Evolutionary conservation across 2,888 invertebrate genomes (phyloP), one percentile per base, ranked within the genome.

Genomic region (Gastrophysa polygoni): DNA sequence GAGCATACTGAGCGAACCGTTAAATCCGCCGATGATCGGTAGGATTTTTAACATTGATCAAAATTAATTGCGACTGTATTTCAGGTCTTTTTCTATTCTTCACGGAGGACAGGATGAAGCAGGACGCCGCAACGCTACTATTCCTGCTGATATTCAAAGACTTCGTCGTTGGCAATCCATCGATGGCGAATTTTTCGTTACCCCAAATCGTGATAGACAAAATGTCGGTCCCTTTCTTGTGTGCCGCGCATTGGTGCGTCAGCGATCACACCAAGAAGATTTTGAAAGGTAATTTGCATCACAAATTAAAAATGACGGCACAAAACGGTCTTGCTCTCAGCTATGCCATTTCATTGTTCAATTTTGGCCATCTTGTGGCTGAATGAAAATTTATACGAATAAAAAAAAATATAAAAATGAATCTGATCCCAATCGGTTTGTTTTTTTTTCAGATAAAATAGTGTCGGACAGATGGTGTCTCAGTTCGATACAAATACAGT

Each of bases 71-170:
- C n/a, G n/a, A n/a, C n/a, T n/a, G n/a, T n/a, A 64, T 79, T 81
- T 56, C 71, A 85, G 86, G 83, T 46, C 69, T 86, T 50, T 84
- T 86, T 74, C 72, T 86, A 55, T 86, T 83, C 78, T 83, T 83
- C 52, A 83, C 83, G 47, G 85, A 86, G 68, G 84, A 85, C 65
- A 77, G 82, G 61, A 75, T 85, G 58, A 82, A 82, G 66, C 76
- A 80, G 24, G 85, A 86, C 70, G 83, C 80, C 0, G 78, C 83
- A 10, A 82, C 82, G 57, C 73, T 87, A 43, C 71, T 87, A n/a
- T 82, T 82, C 71, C 70, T 86, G 10, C 73, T 87, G 43, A 70
- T 84, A 18, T 86, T 83, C 68, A 81, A 81, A 66, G 82, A 84
- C 66, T 82, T 80, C 66, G 79, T 82, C 2, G 64, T 71, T 50